Conservation (phyloP, 1,140 invertebrate species). For the Aradophagus sp. region DNA sequence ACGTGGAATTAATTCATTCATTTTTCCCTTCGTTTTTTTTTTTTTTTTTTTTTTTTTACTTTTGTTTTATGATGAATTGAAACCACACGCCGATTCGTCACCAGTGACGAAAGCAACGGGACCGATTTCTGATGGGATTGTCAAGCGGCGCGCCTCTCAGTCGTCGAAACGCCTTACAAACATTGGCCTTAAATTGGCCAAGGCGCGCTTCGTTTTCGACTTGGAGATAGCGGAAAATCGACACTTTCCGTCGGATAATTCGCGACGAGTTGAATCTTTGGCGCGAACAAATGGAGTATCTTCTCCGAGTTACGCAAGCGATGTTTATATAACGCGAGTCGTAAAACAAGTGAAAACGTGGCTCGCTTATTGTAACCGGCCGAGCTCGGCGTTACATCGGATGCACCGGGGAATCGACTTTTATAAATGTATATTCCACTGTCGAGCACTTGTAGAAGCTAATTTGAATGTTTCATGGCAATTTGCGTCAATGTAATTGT, state of each 20-base stretch:
- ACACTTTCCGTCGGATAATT: neutral
- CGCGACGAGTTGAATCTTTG: neutral
- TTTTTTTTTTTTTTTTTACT: no score
- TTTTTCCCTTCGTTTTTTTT: no score
- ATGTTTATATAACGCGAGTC: slow-evolving; percentile 16
- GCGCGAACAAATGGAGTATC: slow-evolving; percentile 20
- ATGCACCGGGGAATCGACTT: no score
- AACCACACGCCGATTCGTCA: neutral
- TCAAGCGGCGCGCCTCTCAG: slow-evolving; percentile 5
- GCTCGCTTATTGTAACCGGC: slow-evolving; percentile 12
- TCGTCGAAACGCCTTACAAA: slow-evolving; percentile 16
- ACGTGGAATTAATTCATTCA: slow-evolving; percentile 40
- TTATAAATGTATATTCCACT: no score
- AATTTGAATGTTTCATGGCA: no score
- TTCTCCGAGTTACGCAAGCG: slow-evolving; percentile 27
- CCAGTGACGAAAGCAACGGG: neutral
- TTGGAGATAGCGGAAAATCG: no score
- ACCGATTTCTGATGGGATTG: slow-evolving; percentile 19
- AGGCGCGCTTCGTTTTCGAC: slow-evolving; percentile 1
- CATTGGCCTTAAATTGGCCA: slow-evolving; percentile 3
- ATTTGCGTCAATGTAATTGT: no score
- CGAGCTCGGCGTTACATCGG: neutral
- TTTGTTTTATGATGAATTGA: no score
- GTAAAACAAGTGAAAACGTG: slow-evolving; percentile 25
- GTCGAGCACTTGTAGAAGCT: no score